Base-by-base conservation (phyloP, 2,113 vertebrate genomes). In the Glareola pratincola region DNA sequence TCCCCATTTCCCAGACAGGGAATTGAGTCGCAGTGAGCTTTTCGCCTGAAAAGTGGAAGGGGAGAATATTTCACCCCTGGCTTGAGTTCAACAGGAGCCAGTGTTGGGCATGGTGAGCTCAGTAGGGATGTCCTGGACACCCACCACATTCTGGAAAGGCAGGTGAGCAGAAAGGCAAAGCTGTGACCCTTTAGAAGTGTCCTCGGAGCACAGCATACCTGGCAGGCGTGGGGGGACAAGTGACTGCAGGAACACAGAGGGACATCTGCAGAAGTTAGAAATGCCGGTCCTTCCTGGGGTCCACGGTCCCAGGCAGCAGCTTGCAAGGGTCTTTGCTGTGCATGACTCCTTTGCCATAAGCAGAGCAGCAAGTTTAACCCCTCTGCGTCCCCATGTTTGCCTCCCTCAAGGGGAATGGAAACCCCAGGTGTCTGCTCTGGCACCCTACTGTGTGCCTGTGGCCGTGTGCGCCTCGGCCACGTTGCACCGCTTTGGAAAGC, bases 291-390 rank as follows among this genome's bases (percentile, higher is more conserved):
- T 37, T 47, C 47, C 57, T 72, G 71, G 14, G 30, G 23, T 9
- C 14, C 1, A 5, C 12, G 60, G 37, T 36, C 2, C 1, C 8
- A 14, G 27, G 16, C 66, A 75, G 43, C 1, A 1, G 47, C 10
- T 83, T 3, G 0, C 24, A 69, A 68, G 20, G 21, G 27, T 14
- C 51, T 95, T 78, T n/a, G 14, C 19, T 69, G 36, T 48, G 47
- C 24, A 34, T 0, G 2, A 51, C 14, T 79, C 45, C 36, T 68
- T 78, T 48, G 24, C 41, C 48, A 51, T 36, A 14, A 75, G 10
- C 1, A 2, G 27, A 67, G 10, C n/a, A 90, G 63, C 59, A 54
- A 45, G 21, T 36, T 81, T 17, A 85, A 47, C 51, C 41, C 24
- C 34, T 27, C 29, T 34, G 17, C 4, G 1, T 41, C 22, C 26